These are phyloP conservation scores for Bombus haemorrhoidalis DNA, from an alignment of 1,140 invertebrate genomes.

Conservation along the genomic window DNA sequence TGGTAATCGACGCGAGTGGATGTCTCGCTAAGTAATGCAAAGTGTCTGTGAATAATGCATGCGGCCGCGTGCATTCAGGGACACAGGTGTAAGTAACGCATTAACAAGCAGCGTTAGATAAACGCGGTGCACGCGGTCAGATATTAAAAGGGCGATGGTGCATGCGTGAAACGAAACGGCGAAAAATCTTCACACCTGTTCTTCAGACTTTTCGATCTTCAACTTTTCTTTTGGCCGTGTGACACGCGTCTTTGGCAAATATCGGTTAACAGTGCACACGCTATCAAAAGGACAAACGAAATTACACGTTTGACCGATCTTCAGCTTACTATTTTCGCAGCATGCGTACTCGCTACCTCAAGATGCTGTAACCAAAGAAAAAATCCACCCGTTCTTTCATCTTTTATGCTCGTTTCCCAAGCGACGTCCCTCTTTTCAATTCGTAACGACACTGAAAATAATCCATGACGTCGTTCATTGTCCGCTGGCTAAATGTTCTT, in stretches of 20 bases:
- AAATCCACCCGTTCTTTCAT: neutral
- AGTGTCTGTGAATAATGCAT: conserved; percentile 52
- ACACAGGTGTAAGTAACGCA: conserved; percentile 38
- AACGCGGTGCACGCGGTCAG: conserved; percentile 13
- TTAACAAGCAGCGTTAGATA: conserved; percentile 41
- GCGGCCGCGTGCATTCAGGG: conserved; percentile 11
- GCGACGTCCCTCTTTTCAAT: neutral
- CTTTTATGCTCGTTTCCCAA: no score
- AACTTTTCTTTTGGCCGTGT: neutral
- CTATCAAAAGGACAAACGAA: neutral
- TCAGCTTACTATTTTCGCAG: fast-evolving
- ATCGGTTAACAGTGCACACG: neutral
- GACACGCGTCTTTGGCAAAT: no score
- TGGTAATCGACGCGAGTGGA: conserved; percentile 34
- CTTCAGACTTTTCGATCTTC: neutral
- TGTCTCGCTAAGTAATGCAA: conserved; percentile 44
- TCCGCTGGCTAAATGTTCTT: conserved; percentile 1
- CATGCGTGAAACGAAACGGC: conserved; percentile 10
- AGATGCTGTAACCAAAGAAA: conserved; percentile 9
- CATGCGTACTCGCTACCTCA: neutral
- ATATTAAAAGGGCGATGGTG: conserved; percentile 21
- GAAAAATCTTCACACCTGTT: neutral
- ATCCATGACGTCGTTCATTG: conserved; percentile 16
- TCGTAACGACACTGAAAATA: conserved; percentile 24
- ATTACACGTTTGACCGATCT: neutral